Evolutionary conservation across 2,113 vertebrate genomes (phyloP), one percentile per base, ranked within the genome.

Genomic region (Esox niger): DNA sequence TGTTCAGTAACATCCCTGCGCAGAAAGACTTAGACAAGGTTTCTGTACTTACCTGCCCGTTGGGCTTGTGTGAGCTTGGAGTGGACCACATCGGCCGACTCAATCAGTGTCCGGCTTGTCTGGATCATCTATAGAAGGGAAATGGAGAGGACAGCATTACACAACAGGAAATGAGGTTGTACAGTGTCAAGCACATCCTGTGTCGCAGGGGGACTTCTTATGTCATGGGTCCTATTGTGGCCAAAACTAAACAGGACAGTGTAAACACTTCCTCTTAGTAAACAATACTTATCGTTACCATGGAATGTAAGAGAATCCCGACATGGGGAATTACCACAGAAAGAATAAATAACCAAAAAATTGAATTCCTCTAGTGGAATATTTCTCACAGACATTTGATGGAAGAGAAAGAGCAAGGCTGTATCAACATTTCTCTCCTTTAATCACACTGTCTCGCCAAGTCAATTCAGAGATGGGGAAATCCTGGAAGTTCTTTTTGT

Each of bases 41-140:
- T n/a, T 23, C 1, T 6, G 52, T 55, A 15, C 84, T 58, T 80
- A 96, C 95, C 95, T 89, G 94, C 91, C 58, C 93, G 91, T 79
- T 96, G 94, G 10, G 93, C 93, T 86, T 96, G 95, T 35, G 93
- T 94, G 64, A 96, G 94, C 79, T 94, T 96, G 69, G 84, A 82
- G 3, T 96, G 91, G 77, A 96, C 94, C 0, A 76, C 82, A 1
- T 96, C 95, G 0, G 95, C 94, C 0, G 94, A 93, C 78, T 96
- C 95, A 0, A 96, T 96, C 86, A 96, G 88, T 0, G 91, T 96
- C 77, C 93, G 93, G 86, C 93, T 95, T 62, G 94, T 95, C 86
- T 96, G 95, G 87, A 96, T 95, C 93, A 95, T 95, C 95, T 96
- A 62, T 0, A 68, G 74, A 58, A 82, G 64, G 83, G 35, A 49